phyloP scores from a whole-genome alignment of 2,888 invertebrate species.

The Hirtodrosophila confusa region DNA sequence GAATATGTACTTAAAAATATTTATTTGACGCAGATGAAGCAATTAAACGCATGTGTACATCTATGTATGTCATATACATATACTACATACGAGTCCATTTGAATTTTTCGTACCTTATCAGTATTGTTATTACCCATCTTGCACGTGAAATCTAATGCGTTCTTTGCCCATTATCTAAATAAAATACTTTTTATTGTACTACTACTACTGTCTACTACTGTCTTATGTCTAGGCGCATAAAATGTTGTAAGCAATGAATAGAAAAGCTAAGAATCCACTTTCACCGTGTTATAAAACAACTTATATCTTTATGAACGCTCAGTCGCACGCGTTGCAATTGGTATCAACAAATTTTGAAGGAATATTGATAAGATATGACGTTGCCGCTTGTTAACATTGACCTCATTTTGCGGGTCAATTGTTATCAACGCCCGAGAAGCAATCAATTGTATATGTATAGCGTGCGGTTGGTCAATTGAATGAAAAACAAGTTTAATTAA shows the following conservation, averaged over 20 bases:
- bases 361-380: conserved; percentile 2
- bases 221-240: no score
- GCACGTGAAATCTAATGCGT: neutral
- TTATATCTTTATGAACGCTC: conserved; percentile 12
- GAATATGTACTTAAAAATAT: neutral
- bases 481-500: conserved; percentile 5
- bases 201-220: no score
- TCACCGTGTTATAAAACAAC: neutral
- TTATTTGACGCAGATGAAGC: conserved; percentile 3
- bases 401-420: conserved; percentile 54
- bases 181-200: no score
- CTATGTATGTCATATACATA: no score
- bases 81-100: no score
- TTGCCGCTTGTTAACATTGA: conserved; percentile 22
- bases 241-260: neutral
- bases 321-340: conserved; percentile 4
- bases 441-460: conserved; percentile 22
- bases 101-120: neutral
- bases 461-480: conserved; percentile 15
- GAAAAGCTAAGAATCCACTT: no score
- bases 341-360: conserved; percentile 10
- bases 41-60: neutral
- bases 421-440: conserved; percentile 49
- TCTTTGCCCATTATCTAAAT: no score
- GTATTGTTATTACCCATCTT: neutral